Conservation (phyloP, 2,888 invertebrate genomes). For the Agonopterix heracliana region DNA sequence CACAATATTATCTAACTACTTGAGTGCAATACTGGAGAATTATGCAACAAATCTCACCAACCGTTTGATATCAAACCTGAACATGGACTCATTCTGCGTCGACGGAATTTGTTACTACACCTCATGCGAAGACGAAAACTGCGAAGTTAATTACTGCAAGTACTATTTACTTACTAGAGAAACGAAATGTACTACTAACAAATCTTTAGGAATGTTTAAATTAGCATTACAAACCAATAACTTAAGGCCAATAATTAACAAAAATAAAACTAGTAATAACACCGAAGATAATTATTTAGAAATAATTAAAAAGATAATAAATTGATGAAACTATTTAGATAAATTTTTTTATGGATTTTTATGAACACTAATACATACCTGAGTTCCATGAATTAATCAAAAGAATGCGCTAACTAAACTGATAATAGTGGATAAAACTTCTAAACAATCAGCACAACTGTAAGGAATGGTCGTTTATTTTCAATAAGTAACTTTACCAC, state of each 20-base stretch:
- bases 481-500: too few species aligned
- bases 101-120: slow-evolving; percentile 45
- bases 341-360: too few species aligned
- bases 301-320: slow-evolving; percentile 28
- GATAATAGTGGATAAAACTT: too few species aligned
- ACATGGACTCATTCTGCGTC: slow-evolving; percentile 37
- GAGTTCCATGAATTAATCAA: too few species aligned
- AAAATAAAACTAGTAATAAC: slow-evolving; percentile 17
- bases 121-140: slow-evolving; percentile 29
- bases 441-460: too few species aligned
- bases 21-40: slow-evolving; percentile 30
- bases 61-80: slow-evolving; percentile 30
- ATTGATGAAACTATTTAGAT: slow-evolving; percentile 16
- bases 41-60: slow-evolving; percentile 41
- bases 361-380: too few species aligned
- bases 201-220: slow-evolving; percentile 14
- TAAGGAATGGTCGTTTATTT: too few species aligned
- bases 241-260: slow-evolving; percentile 10
- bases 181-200: slow-evolving; percentile 28
- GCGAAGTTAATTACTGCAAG: slow-evolving; percentile 34
- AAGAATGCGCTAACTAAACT: too few species aligned
- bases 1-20: slow-evolving; percentile 26
- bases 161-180: slow-evolving; percentile 37
- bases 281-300: slow-evolving; percentile 32
- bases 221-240: slow-evolving; percentile 18